These are phyloP conservation scores for Pogona vitticeps DNA, from an alignment of 2,113 vertebrate species.

Conservation along the genomic window DNA sequence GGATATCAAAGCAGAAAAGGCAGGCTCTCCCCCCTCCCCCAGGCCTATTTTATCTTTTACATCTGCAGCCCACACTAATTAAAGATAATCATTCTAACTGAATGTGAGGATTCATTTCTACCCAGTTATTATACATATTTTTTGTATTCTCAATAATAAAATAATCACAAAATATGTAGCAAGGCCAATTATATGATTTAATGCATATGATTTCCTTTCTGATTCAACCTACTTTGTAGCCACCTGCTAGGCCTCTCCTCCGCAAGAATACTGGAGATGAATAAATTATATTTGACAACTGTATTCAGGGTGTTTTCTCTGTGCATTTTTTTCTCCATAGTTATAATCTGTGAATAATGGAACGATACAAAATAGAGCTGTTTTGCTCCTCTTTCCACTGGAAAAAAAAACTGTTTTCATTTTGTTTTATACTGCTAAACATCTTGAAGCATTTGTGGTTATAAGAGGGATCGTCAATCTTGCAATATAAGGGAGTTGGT, in stretches of 20 bases:
- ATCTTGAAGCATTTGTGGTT: background rate
- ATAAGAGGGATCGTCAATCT: background rate
- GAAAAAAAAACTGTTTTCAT: background rate
- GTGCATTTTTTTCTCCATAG: constrained; percentile 58
- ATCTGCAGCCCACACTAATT: constrained; percentile 10
- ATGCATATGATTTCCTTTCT: constrained; percentile 17
- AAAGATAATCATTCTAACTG: constrained; percentile 10
- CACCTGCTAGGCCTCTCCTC: constrained; percentile 19
- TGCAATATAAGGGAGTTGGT: background rate
- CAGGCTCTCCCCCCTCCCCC: background rate
- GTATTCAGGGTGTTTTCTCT: constrained; percentile 37
- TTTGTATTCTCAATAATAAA: constrained; percentile 12
- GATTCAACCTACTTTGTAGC: constrained; percentile 10
- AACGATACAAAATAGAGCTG: constrained; percentile 52
- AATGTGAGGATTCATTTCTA: constrained; percentile 13
- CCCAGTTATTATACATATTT: background rate
- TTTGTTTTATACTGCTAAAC: background rate
- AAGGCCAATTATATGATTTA: constrained; percentile 27
- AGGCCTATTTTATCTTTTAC: background rate
- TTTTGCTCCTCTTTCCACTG: background rate
- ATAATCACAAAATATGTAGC: constrained; percentile 26
- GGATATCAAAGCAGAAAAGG: background rate
- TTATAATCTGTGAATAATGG: constrained; percentile 39
- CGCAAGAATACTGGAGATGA: constrained; percentile 25
- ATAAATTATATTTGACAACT: constrained; percentile 60